phyloP scores from a whole-genome alignment of 2,113 vertebrate genomes.

The Erinaceus europaeus region DNA sequence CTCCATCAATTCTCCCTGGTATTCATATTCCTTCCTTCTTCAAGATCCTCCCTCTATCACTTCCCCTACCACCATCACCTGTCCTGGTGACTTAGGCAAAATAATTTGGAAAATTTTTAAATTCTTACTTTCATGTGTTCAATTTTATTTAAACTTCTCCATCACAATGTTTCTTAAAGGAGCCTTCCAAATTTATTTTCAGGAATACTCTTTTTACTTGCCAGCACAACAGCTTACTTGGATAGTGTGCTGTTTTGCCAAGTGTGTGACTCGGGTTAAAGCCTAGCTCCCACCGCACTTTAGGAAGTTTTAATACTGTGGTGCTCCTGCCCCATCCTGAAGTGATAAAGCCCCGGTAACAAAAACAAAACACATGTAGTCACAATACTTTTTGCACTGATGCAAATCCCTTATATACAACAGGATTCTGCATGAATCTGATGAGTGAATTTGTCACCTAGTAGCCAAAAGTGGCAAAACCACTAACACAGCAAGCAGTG shows the following conservation, averaged over 20 bases:
- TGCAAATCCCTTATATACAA: neutral
- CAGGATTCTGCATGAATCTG: constrained; percentile 8
- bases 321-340: too few species aligned
- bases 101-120: neutral
- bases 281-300: too few species aligned
- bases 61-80: neutral
- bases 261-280: too few species aligned
- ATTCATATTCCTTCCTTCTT: neutral
- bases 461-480: too few species aligned
- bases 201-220: too few species aligned
- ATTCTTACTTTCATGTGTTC: neutral
- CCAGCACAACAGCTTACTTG: too few species aligned
- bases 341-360: too few species aligned
- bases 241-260: too few species aligned
- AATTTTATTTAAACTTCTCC: neutral
- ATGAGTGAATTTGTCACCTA: constrained; percentile 11
- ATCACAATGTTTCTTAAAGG: neutral
- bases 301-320: too few species aligned
- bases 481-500: too few species aligned
- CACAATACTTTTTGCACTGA: neutral
- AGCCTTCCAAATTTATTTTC: neutral
- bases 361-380: too few species aligned
- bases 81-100: neutral
- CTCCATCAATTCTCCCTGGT: neutral
- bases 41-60: rapidly evolving